Evolutionary conservation across 2,797 vertebrate genomes (phyloP), one percentile per base, ranked within the genome.

Genomic region (Babyrousa celebensis): DNA sequence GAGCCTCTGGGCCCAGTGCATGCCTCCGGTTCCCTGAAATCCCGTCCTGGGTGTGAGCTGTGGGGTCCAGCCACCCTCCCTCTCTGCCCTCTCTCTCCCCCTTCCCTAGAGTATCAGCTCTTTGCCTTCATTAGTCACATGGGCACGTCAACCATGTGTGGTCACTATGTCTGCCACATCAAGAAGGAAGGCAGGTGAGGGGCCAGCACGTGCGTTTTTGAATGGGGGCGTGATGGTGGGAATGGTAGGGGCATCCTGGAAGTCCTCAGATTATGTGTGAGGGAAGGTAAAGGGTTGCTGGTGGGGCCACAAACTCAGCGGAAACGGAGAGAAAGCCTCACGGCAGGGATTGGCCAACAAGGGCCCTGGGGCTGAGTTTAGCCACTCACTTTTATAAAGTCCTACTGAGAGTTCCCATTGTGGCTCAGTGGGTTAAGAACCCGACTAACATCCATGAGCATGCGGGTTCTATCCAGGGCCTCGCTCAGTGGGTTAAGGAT

Each of bases 61-160:
- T 67, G 84, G 63, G 43, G 18, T 48, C 25, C 12, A 12, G 67
- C 65, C 40, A 86, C 21, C 40, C 29, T 48, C 68, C 4, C 96
- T 68, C 87, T 92, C 63, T 29, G 3, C 48, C 68, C 25, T 32
- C 89, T 52, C 60, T 75, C 12, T 86, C 70, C 96, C 96, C 78
- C 85, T 96, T 92, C 17, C 97, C 77, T 98, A 99, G 99, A 99
- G 90, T 99, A 99, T 85, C 99, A 99, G 98, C 99, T 99, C 93
- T 99, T 99, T 98, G 99, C 99, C 32, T 99, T 99, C 98, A 99
- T 99, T 99, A 99, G 99, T 98, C 99, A 99, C 99, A 99, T 99
- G 99, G 99, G 99, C 97, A 99, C 99, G 21, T 99, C 99, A 9
- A 99, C 99, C 72, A 99, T 99, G 99, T 99, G 99, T 52, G 99